Evolutionary conservation across 2,888 invertebrate genomes (phyloP).

Genomic region (Eupithecia subfuscata): DNA sequence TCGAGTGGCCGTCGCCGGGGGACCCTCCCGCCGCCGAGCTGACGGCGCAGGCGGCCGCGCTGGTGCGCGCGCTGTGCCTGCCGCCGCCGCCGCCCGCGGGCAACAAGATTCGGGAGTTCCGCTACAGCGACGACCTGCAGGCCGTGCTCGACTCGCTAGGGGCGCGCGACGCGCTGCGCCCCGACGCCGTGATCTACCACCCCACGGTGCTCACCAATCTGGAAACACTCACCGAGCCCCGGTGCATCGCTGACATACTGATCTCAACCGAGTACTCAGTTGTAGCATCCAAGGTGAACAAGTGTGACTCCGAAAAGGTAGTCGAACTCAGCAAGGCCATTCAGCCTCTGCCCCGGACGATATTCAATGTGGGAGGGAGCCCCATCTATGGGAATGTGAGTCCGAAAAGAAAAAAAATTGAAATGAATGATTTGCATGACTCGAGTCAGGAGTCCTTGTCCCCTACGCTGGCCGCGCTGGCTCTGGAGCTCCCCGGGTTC

Average conservation of each 20-base stretch:
- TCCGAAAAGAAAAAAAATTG: constrained; percentile 54
- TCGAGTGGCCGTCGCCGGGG: constrained; percentile 56
- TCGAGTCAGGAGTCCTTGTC: constrained; percentile 62
- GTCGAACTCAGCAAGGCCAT: constrained; percentile 64
- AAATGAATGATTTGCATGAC: constrained; percentile 47
- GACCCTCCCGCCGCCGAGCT: constrained; percentile 43
- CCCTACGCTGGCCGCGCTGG: constrained; percentile 76
- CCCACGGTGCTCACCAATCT: constrained; percentile 77
- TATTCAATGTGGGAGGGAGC: constrained; percentile 58
- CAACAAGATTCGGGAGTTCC: constrained; percentile 56
- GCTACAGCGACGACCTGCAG: constrained; percentile 72
- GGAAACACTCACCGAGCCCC: constrained; percentile 57
- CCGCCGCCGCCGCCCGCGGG: constrained; percentile 49
- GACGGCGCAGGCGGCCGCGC: constrained; percentile 65
- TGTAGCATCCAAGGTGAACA: constrained; percentile 62
- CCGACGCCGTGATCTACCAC: constrained; percentile 76
- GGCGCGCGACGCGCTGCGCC: constrained; percentile 65
- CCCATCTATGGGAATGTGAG: constrained; percentile 73
- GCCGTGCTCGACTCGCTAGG: constrained; percentile 69
- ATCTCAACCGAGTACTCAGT: constrained; percentile 52
- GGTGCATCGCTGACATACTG: constrained; percentile 61
- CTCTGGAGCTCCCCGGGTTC: constrained; percentile 78
- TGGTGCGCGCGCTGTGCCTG: constrained; percentile 62
- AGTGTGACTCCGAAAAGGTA: constrained; percentile 78
- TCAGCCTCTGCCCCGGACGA: constrained; percentile 66